Evolutionary conservation across 2,113 vertebrate genomes (phyloP), one percentile per base, ranked within the genome.

Genomic region (Ptilorrhoa leucosticta): DNA sequence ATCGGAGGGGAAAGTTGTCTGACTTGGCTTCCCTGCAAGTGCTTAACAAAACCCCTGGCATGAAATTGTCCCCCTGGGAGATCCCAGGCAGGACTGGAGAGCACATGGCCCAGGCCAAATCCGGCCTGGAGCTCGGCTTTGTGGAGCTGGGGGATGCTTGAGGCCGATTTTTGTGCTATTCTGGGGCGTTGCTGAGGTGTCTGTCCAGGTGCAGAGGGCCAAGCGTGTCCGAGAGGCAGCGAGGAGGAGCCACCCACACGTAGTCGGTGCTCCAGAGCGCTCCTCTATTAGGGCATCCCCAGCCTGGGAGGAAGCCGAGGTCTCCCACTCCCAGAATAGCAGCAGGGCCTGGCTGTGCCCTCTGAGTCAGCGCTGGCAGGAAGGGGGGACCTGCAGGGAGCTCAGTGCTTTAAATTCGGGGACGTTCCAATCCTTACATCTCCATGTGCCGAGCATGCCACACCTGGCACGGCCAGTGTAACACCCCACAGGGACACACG

Each of bases 401-500:
- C 39, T 12, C 47, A 9, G 57, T 0, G 11, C 30, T 50, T 16
- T 4, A 14, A 19, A 30, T 9, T 4, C 24, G 16, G 77, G 66
- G 56, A 5, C 19, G 19, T 33, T 19, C 7, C 73, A 31, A 5
- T 33, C 33, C 15, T 13, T 23, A 0, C 20, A 11, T 10, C 53
- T 33, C 68, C 31, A 0, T 3, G 0, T 4, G 23, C 11, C 42
- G 27, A 9, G 10, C 0, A 3, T 1, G 22, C 27, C 83, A 3
- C 4, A 11, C 12, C 37, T 9, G 72, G 16, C 44, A 16, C 0
- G 0, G 30, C 4, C 16, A 7, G 31, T 1, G 17, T 8, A 3
- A 10, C 63, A 4, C 50, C 73, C 20, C 66, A 0, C 30, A 8
- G 0, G 6, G 54, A 23, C 76, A 13, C 33, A 0, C 11, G 3